phyloP scores from a whole-genome alignment of 2,888 invertebrate genomes.

The Caenorhabditis becei region DNA sequence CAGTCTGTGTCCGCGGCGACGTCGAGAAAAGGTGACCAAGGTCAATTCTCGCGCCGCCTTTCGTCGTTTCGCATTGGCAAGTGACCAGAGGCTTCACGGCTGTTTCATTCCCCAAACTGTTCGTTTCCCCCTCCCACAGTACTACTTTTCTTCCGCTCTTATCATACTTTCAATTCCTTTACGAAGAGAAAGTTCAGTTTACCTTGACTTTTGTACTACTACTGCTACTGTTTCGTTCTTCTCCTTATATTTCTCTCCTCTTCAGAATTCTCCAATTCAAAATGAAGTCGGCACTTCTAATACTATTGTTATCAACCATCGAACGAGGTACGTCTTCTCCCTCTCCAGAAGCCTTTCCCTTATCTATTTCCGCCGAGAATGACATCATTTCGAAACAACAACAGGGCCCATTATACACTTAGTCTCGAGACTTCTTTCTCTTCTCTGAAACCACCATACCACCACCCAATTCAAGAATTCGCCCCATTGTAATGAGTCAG shows the following conservation, averaged over 20 bases:
- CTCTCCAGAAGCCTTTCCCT: conserved; percentile 21
- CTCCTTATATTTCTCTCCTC: background rate
- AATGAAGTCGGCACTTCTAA: conserved; percentile 34
- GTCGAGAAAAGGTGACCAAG: conserved; percentile 53
- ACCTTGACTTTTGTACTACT: background rate
- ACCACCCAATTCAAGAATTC: conserved; percentile 48
- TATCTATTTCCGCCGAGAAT: conserved; percentile 28
- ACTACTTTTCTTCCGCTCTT: background rate
- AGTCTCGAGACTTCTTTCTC: conserved; percentile 24
- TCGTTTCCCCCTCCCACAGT: conserved; percentile 12
- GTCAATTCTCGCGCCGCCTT: conserved; percentile 50
- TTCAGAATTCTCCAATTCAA: conserved; percentile 23
- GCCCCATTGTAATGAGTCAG: conserved; percentile 53
- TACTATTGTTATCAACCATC: conserved; percentile 33
- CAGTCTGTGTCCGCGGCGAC: conserved; percentile 33
- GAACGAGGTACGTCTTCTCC: conserved; percentile 38
- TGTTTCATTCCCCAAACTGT: conserved; percentile 25
- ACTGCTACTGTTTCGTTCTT: background rate
- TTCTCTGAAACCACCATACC: conserved; percentile 45
- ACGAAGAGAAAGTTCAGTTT: conserved; percentile 1
- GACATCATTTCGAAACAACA: conserved; percentile 43
- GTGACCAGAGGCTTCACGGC: conserved; percentile 30
- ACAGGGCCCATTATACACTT: conserved; percentile 45
- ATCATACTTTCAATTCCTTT: background rate
- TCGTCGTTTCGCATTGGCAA: conserved; percentile 1